Base-by-base conservation (phyloP, 2,797 vertebrate species). In the Petrocephalus sullivani region DNA sequence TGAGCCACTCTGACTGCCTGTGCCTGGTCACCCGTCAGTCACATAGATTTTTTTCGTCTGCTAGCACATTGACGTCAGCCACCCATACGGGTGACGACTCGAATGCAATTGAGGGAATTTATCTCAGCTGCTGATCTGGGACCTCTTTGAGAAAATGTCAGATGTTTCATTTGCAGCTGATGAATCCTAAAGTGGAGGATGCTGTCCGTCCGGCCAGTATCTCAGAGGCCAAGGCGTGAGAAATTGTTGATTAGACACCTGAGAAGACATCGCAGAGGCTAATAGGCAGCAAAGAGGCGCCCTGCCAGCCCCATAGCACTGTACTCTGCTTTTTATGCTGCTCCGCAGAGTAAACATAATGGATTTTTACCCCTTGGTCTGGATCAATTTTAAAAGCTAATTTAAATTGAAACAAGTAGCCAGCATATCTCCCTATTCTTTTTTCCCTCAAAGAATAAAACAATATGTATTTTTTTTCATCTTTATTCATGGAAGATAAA, bases 301-400 rank as follows among this genome's bases (percentile, higher is more conserved):
- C 64, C 49, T 51, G 49, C 85, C 87, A n/a, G 61, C 64, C 87
- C 67, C 61, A 57, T 60, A 53, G 58, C 57, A 51, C 81, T 61
- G 37, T 64, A 21, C 58, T 64, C 81, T 89, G 78, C 46, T 37
- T 87, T 87, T 89, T 67, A 61, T 83, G 64, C 67, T 19, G 49
- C 51, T 71, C 67, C 1, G 71, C 88, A 49, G 90, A 82, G 88
- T 90, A 86, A 91, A 88, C 85, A 90, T 90, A 92, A 95, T 93
- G 92, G 93, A 94, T 94, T 94, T 93, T 94, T 92, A 67, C 91
- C 91, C 92, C 91, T 93, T 92, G 92, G 89, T 90, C n/a, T 14
- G 51, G 91, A 95, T 94, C 91, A 91, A 94, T 95, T 94, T 89
- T 86, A 91, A 92, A 93, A 93, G 92, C 91, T 92, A 86, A 53